Evolutionary conservation across 2,797 vertebrate genomes (phyloP), one percentile per base, ranked within the genome.

Genomic region (Etheostoma perlongum): DNA sequence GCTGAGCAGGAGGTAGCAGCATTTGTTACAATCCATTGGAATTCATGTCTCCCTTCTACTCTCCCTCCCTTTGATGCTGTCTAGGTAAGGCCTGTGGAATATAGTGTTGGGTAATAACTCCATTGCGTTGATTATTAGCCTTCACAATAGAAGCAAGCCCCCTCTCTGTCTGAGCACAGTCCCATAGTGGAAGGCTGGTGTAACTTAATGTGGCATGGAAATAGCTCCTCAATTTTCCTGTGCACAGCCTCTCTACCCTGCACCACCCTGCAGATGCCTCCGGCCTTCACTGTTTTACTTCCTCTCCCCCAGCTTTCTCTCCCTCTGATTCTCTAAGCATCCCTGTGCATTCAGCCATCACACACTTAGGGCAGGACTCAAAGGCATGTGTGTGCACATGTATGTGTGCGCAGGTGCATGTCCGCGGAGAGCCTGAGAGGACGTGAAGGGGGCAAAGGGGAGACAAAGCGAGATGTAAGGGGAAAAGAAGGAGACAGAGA

Each of bases 141-240:
- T 83, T 86, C 87, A 87, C 92, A 91, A 91, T 83, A 80, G 86
- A 76, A 66, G 70, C 81, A 60, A 58, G 71, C 69, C 79, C 83
- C 79, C 67, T 88, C 67, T 88, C 83, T 77, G 84, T 90, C 77
- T 86, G 90, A 87, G 81, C 78, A 58, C 46, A 73, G 60, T 78
- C 72, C 76, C 63, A 75, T 14, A 78, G 83, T 79, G 72, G 84
- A 88, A 80, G 79, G 78, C 87, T 86, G 88, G 64, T 87, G 74
- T 89, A 86, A 88, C 87, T 87, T 93, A 94, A 93, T 93, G 92
- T 91, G 87, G 83, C 92, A 91, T 93, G 91, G 93, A 93, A 93
- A 93, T 91, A 88, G 88, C 85, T 93, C 89, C 83, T 89, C 87
- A 91, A 81, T 94, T 91, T 93, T 89, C 86, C 88, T 70, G 62